Percentiles rank a stretch among this genome's conserved stretches.
phyloP scores from a whole-genome alignment of 2,888 invertebrate species.

The Nemurella pictetii region DNA sequence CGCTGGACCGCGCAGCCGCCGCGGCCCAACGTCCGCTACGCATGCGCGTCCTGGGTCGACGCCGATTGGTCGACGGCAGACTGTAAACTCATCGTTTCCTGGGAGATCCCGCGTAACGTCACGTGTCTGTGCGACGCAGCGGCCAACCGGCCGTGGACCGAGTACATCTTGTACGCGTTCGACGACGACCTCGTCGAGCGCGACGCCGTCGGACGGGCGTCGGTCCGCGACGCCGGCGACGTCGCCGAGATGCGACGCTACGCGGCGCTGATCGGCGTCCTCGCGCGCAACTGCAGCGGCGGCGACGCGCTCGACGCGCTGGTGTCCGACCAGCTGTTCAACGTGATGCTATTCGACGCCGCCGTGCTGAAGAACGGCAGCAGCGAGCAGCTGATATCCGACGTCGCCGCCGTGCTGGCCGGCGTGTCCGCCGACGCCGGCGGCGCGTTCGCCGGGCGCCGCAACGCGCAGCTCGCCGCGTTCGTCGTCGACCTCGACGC shows the following conservation, averaged over 20 bases:
- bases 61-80: not conserved
- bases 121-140: not conserved
- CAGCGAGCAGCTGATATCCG: not conserved
- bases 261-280: not conserved
- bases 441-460: not conserved
- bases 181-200: not conserved
- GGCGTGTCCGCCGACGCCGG: no score
- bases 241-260: not conserved
- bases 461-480: not conserved
- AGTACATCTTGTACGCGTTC: not conserved
- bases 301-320: not conserved
- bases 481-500: not conserved
- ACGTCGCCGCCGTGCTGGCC: not conserved
- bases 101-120: not conserved
- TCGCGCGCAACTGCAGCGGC: not conserved
- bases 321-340: not conserved
- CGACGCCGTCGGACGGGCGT: not conserved
- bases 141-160: not conserved
- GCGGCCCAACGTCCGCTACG: not conserved
- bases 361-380: not conserved
- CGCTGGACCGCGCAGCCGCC: not conserved
- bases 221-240: not conserved
- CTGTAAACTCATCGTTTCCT: not conserved
- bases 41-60: not conserved
- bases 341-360: not conserved